Evolutionary conservation across 2,797 vertebrate species (phyloP).

Genomic region (Hemitrygon akajei): DNA sequence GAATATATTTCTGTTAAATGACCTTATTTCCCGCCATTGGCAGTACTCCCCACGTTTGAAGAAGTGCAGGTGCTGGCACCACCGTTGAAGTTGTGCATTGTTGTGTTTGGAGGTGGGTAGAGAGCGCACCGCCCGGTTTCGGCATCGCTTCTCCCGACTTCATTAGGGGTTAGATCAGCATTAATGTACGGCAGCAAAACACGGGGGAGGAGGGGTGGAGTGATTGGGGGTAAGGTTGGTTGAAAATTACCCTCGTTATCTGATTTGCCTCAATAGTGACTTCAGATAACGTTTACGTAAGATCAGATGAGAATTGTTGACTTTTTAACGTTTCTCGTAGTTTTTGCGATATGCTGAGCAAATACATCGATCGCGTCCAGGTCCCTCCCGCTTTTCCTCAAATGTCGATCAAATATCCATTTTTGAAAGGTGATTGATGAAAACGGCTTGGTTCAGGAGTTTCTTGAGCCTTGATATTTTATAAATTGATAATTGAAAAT

Average conservation of each 20-base stretch:
- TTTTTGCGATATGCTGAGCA: conserved; percentile 15
- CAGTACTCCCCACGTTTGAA: background rate
- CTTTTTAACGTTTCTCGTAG: conserved; percentile 7
- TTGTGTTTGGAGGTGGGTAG: background rate
- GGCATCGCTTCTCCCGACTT: background rate
- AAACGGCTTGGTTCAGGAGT: background rate
- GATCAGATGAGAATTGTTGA: background rate
- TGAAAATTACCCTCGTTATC: background rate
- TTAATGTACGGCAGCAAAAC: background rate
- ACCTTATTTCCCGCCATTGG: background rate
- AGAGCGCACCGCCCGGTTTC: background rate
- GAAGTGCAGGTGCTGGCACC: background rate
- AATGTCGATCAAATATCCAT: background rate
- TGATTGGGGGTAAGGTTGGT: background rate
- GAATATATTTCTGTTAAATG: background rate
- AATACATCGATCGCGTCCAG: conserved; percentile 13
- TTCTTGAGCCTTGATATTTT: background rate
- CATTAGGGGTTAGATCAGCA: background rate
- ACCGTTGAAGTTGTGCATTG: background rate
- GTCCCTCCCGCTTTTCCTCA: background rate
- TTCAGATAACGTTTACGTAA: conserved; percentile 6
- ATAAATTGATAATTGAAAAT: background rate
- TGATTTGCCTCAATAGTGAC: background rate
- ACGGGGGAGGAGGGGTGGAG: background rate
- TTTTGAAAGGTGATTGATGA: background rate